These are phyloP conservation scores for Thysanoteuthis rhombus DNA, from an alignment of 2,888 invertebrate genomes.

Conservation along the genomic window DNA sequence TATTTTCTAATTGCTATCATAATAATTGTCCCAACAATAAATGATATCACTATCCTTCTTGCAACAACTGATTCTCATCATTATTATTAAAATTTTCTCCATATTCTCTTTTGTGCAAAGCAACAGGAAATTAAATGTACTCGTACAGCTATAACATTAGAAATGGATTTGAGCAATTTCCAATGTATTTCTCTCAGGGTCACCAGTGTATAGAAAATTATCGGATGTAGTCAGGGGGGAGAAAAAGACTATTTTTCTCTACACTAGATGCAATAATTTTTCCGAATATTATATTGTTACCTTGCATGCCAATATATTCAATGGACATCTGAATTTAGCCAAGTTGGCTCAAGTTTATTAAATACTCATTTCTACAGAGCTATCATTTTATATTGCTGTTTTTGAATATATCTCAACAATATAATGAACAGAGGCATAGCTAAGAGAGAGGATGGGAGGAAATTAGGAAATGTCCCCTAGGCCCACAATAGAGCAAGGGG, in stretches of 20 bases:
- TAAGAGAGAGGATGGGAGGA: too few species aligned
- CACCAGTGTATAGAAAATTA: too few species aligned
- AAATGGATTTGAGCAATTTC: not conserved
- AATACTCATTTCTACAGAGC: not conserved
- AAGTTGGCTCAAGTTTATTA: not conserved
- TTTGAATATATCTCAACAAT: too few species aligned
- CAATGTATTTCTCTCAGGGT: not conserved
- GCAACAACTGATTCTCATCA: not conserved
- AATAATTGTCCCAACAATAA: not conserved
- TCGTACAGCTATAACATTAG: not conserved
- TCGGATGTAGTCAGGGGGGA: not conserved
- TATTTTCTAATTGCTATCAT: not conserved
- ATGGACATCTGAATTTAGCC: too few species aligned
- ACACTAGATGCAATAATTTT: too few species aligned
- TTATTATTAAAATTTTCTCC: not conserved
- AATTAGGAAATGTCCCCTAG: too few species aligned
- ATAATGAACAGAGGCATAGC: too few species aligned
- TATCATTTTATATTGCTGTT: not conserved
- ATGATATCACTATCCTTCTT: not conserved
- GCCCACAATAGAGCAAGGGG: too few species aligned
- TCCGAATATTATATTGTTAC: too few species aligned
- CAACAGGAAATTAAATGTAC: not conserved
- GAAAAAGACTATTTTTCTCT: not conserved
- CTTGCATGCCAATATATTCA: too few species aligned
- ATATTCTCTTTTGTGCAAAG: not conserved